phyloP scores from a whole-genome alignment of 2,888 invertebrate species.

The Andrena minutula region DNA sequence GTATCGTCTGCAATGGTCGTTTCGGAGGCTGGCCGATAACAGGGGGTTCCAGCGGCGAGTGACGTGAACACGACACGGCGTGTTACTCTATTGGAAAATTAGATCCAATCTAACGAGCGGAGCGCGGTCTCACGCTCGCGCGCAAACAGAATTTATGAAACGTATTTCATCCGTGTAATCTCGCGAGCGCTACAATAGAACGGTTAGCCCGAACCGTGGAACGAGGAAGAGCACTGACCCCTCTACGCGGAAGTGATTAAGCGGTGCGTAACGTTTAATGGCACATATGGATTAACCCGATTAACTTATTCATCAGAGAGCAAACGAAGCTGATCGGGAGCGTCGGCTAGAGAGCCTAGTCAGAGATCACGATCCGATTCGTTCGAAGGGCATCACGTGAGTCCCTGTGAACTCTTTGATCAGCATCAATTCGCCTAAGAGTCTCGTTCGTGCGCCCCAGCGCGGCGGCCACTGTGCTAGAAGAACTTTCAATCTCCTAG shows the following conservation, averaged over 20 bases:
- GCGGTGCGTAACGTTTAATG: conserved; percentile 63
- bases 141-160: conserved; percentile 72
- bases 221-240: conserved; percentile 73
- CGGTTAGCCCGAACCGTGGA: conserved; percentile 36
- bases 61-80: conserved; percentile 27
- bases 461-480: neutral
- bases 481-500: neutral
- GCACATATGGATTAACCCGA: conserved; percentile 71
- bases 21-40: neutral
- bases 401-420: conserved; percentile 11
- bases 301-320: conserved; percentile 70
- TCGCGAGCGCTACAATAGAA: conserved; percentile 55
- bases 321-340: conserved; percentile 57
- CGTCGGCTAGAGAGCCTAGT: neutral
- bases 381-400: conserved; percentile 22
- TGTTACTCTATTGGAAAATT: conserved; percentile 69
- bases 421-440: neutral
- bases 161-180: conserved; percentile 59
- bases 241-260: conserved; percentile 71
- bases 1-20: neutral
- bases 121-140: conserved; percentile 70
- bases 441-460: neutral
- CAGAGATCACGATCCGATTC: conserved; percentile 52
- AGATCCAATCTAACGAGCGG: conserved; percentile 71
- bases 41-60: too few species aligned